Base-by-base conservation (phyloP, 2,888 invertebrate species). In the Hydroisotoma schaefferi region DNA sequence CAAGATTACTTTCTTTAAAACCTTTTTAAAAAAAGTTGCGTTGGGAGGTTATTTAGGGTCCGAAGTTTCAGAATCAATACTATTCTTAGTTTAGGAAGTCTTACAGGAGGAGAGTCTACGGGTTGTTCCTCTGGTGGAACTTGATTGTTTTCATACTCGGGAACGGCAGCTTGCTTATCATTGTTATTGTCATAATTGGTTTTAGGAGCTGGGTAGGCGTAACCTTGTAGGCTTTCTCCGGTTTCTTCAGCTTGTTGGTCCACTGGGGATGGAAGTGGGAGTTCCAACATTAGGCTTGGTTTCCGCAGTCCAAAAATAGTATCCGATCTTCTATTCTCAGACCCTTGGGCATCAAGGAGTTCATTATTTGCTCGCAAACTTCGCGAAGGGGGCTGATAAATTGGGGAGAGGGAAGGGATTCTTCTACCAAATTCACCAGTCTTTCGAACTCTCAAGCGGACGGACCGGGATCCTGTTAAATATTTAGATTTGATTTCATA, bases 221-320 rank as follows among this genome's bases (percentile, higher is more conserved):
- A 67, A 12, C 67, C 67, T 29, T 49, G 51, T n/a, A 23, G 26
- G 20, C 27, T 26, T 18, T 61, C 62, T 25, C 43, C 61, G 2
- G 63, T 63, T 54, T 63, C 67, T 27, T 61, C 57, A 15, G 65
- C 59, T n/a, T 54, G 47, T 52, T 65, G 65, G 27, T 65, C 65
- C 15, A 28, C 46, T 18, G 55, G 62, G 44, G 54, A 15, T 49
- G 43, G 27, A 22, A 40, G 25, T 38, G 49, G 64, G 26, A 57
- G 57, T 43, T 60, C 43, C 20, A 60, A 44, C 27, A 25, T 49
- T 44, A 44, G 51, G 37, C 60, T 60, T 18, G 60, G 60, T 28
- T 51, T 60, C 43, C 54, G 47, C 2, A 55, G 29, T 2, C 44
- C 49, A 33, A 44, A 28, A 23, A 38, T 44, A n/a, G 27, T 22